Evolutionary conservation across 2,888 invertebrate species (phyloP).

Genomic region (Lingula anatina): DNA sequence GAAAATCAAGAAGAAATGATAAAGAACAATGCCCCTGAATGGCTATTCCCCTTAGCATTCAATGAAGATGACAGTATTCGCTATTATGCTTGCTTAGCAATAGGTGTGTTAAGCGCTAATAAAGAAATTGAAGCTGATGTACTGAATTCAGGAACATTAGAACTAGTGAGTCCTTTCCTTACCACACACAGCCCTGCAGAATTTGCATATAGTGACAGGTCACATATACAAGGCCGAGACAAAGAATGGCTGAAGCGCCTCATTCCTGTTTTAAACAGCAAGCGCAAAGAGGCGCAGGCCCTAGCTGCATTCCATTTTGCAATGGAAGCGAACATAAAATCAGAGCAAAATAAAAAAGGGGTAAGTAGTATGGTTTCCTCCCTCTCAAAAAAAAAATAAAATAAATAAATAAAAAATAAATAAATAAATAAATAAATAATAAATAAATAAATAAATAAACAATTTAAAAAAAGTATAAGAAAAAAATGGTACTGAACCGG

Average conservation of each 20-base stretch:
- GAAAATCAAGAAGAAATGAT: slow-evolving; percentile 98
- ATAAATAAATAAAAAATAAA: slow-evolving; percentile 83
- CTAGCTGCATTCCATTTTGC: slow-evolving; percentile 96
- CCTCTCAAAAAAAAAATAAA: no score
- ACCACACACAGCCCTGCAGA: slow-evolving; percentile 89
- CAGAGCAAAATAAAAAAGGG: slow-evolving; percentile 55
- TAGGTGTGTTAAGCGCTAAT: slow-evolving; percentile 92
- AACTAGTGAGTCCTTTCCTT: slow-evolving; percentile 94
- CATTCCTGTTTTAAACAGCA: slow-evolving; percentile 89
- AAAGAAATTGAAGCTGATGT: slow-evolving; percentile 97
- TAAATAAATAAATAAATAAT: slow-evolving; percentile 49
- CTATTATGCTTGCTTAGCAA: slow-evolving; percentile 97
- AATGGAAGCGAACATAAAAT: slow-evolving; percentile 98
- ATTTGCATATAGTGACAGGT: slow-evolving; percentile 71
- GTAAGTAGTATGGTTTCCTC: slow-evolving; percentile 25
- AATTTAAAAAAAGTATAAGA: no score
- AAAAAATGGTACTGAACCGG: no score
- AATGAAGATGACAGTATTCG: slow-evolving; percentile 78
- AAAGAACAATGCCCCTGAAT: slow-evolving; percentile 67
- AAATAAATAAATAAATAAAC: not conserved
- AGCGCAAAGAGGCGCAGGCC: slow-evolving; percentile 91
- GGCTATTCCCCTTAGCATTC: slow-evolving; percentile 96
- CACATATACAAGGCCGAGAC: slow-evolving; percentile 93
- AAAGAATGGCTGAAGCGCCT: slow-evolving; percentile 89
- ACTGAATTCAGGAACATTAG: slow-evolving; percentile 89